phyloP scores from a whole-genome alignment of 1,140 invertebrate species.

The Druon quercuslanigerum region DNA sequence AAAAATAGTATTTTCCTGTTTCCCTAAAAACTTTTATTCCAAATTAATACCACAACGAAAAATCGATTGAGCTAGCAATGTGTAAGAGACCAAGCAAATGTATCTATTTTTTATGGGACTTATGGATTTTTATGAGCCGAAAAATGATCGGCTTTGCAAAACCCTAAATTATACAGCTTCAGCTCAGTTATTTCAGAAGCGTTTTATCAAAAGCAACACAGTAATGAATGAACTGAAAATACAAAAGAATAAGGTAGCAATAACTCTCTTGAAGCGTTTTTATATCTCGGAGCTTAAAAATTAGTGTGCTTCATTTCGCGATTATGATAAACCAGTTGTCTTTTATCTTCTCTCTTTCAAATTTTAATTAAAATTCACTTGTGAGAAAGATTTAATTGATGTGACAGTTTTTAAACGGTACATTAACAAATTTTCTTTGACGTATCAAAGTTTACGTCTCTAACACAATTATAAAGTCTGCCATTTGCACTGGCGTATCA shows the following conservation, averaged over 20 bases:
- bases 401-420: too few species aligned
- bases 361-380: too few species aligned
- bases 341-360: too few species aligned
- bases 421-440: not conserved
- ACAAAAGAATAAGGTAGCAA: too few species aligned
- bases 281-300: too few species aligned
- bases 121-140: not conserved
- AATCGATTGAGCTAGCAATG: not conserved
- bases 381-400: too few species aligned
- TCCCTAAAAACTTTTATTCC: not conserved
- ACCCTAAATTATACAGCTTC: not conserved
- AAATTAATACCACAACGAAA: not conserved
- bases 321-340: too few species aligned
- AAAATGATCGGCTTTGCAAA: not conserved
- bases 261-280: too few species aligned
- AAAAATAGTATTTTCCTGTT: not conserved
- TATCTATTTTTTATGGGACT: constrained; percentile 4
- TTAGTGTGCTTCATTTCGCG: too few species aligned
- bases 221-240: not conserved
- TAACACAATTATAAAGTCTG: constrained; percentile 1
- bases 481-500: constrained; percentile 7
- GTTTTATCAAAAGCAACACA: not conserved
- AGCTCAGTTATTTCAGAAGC: not conserved
- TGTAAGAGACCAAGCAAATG: constrained; percentile 2
- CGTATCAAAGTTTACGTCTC: not conserved